phyloP scores from a whole-genome alignment of 92 coral and sea anemone species.

The Diadumene lineata region DNA sequence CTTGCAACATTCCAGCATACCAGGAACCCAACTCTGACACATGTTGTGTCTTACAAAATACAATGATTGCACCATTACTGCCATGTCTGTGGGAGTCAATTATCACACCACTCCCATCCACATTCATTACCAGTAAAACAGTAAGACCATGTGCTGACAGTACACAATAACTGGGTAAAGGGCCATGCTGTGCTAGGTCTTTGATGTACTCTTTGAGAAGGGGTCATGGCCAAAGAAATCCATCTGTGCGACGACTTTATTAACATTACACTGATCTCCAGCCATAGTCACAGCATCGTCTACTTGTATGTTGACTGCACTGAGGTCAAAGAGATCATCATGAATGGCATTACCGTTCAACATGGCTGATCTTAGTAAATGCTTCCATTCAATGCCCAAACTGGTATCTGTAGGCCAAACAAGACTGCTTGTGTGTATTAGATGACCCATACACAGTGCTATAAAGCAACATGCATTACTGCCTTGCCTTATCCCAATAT shows the following conservation, averaged over 20 bases:
- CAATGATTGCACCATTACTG: slow-evolving; percentile 9
- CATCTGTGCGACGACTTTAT: slow-evolving; percentile 21
- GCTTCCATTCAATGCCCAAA: slow-evolving; percentile 23
- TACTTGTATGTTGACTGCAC: slow-evolving; percentile 37
- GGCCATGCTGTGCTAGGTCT: not conserved
- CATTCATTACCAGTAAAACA: slow-evolving; percentile 20
- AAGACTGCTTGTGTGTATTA: not conserved
- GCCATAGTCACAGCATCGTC: slow-evolving; percentile 48
- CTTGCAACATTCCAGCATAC: slow-evolving; percentile 3
- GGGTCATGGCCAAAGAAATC: slow-evolving; percentile 53
- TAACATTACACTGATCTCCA: slow-evolving; percentile 43
- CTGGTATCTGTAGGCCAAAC: slow-evolving; percentile 35
- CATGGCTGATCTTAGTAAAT: slow-evolving; percentile 35
- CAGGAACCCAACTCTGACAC: not conserved
- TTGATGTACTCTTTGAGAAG: slow-evolving; percentile 12
- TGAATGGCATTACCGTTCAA: slow-evolving; percentile 48
- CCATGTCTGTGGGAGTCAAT: slow-evolving; percentile 19
- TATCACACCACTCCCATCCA: slow-evolving; percentile 22
- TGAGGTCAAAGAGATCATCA: slow-evolving; percentile 51
- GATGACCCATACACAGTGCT: slow-evolving; percentile 42
- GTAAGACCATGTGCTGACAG: slow-evolving; percentile 36
- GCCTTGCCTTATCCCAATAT: slow-evolving; percentile 40
- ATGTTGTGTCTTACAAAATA: not conserved
- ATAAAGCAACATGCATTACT: slow-evolving; percentile 60
- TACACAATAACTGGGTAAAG: slow-evolving; percentile 6